Evolutionary conservation across 2,113 vertebrate species (phyloP), one percentile per base, ranked within the genome.

Genomic region (Carassius gibelio): DNA sequence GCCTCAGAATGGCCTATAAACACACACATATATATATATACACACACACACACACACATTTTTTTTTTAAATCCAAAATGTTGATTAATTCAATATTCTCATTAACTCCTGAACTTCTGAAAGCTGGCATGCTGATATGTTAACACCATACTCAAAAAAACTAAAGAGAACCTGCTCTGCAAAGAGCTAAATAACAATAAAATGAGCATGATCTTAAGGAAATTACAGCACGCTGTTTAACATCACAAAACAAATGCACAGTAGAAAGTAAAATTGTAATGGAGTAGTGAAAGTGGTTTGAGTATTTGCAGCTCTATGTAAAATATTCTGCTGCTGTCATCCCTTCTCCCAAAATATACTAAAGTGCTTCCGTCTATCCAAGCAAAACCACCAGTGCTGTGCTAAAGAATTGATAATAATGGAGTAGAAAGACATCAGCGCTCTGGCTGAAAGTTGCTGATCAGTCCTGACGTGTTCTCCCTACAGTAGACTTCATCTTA

Each of bases 321-420:
- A 34, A 34, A 50, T 57, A 7, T 34, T 17, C n/a, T 80, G 57
- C 59, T 34, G 55, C 38, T 75, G n/a, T 30, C 23, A 78, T 30
- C 36, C 77, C 23, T 30, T 72, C 6, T 50, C 17, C 26, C 3
- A 36, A 76, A 82, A 26, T 55, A 52, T 11, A 23, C 55, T 36
- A 64, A 55, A 68, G 15, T 82, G n/a, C 26, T 30, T 68, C 45
- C 59, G 72, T 50, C 52, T 68, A 38, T 38, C 36, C 74, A 85
- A 82, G 8, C 48, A 17, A 81, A 34, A 14, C 6, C 45, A 57
- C 15, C 21, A 8, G 45, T 11, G 21, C 10, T 7, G 9, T 57
- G 38, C 23, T 61, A 26, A 45, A 14, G 1, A 55, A 19, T 21
- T 14, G 48, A 62, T 21, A 30, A 45, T 26, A 19, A 77, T 34